These are phyloP conservation scores for Polydrusus tereticollis DNA, from an alignment of 2,888 invertebrate genomes.

Conservation along the genomic window DNA sequence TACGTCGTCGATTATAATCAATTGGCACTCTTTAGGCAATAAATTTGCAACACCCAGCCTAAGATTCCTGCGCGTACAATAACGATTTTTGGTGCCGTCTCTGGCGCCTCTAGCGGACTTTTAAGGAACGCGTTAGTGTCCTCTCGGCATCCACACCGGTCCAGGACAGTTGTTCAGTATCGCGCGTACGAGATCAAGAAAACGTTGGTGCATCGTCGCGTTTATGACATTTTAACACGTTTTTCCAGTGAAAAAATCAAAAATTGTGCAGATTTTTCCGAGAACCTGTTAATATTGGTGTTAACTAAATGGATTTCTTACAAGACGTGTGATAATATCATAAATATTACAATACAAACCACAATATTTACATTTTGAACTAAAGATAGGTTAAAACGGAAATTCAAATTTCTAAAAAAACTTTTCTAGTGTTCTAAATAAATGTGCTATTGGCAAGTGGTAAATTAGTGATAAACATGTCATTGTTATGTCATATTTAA, in stretches of 20 bases:
- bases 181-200: slow-evolving; percentile 62
- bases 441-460: neutral
- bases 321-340: neutral
- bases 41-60: slow-evolving; percentile 56
- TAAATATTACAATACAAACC: neutral
- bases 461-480: neutral
- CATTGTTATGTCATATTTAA: neutral
- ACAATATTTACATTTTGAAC: neutral
- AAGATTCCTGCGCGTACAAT: slow-evolving; percentile 65
- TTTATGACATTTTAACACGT: neutral
- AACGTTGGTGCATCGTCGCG: slow-evolving; percentile 20
- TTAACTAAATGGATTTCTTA: neutral
- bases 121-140: slow-evolving; percentile 62
- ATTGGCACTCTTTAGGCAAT: slow-evolving; percentile 53
- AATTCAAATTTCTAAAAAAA: neutral
- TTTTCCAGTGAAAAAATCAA: slow-evolving; percentile 1
- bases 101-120: slow-evolving; percentile 59
- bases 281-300: neutral
- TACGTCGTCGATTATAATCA: slow-evolving; percentile 53
- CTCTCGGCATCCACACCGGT: slow-evolving; percentile 64
- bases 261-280: slow-evolving; percentile 1
- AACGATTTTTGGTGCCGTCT: slow-evolving; percentile 64
- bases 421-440: neutral
- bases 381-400: neutral
- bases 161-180: slow-evolving; percentile 61